phyloP scores from a whole-genome alignment of 2,113 vertebrate genomes.

The Sciurus niger region DNA sequence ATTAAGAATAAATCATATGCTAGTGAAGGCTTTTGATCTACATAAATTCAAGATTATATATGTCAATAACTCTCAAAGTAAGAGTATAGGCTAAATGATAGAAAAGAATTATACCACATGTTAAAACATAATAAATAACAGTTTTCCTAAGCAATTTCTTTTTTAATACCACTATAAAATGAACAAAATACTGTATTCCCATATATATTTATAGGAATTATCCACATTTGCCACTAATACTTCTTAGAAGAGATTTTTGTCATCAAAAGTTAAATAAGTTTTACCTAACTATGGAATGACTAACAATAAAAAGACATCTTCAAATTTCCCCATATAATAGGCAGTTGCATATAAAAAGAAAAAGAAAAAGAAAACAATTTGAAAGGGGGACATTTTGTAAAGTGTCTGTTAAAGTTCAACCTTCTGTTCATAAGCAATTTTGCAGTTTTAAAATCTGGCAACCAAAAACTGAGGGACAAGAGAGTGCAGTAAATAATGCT shows the following conservation, averaged over 20 bases:
- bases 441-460: background rate
- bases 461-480: background rate
- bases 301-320: background rate
- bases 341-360: background rate
- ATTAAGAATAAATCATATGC: slow-evolving; percentile 46
- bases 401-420: background rate
- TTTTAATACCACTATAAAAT: slow-evolving; percentile 25
- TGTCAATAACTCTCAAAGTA: slow-evolving; percentile 36
- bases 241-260: background rate
- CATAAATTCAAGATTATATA: slow-evolving; percentile 28
- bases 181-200: background rate
- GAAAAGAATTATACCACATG: background rate
- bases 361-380: background rate
- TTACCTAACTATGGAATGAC: background rate
- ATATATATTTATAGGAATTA: background rate
- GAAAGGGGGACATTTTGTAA: background rate
- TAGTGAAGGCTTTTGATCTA: slow-evolving; percentile 12
- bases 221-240: background rate
- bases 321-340: background rate
- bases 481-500: background rate
- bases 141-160: background rate
- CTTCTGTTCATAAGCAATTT: background rate
- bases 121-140: background rate
- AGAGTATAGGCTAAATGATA: background rate
- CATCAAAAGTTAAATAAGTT: background rate